Base-by-base conservation (phyloP, 2,113 vertebrate species). In the Lamprotornis superbus region DNA sequence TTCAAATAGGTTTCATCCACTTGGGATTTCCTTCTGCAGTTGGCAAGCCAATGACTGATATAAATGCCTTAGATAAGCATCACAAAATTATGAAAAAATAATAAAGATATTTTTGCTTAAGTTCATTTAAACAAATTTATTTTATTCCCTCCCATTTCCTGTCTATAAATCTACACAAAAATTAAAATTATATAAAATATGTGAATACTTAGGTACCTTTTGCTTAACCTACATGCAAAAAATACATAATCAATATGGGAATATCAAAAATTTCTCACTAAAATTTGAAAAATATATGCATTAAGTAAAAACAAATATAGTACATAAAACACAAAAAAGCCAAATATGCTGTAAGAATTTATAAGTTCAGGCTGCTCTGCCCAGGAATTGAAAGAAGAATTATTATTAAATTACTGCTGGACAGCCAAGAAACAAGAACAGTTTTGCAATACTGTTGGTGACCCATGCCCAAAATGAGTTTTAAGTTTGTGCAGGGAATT, bases 1-100 rank as follows among this genome's bases (percentile, higher is more conserved):
- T 96, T 91, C 81, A 91, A 91, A 94, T 83, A 92, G 42, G 37
- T 68, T 95, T 77, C 44, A 81, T 37, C 18, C 83, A 71, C 73
- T 83, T 86, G 85, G 60, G 76, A 70, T 90, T 93, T 96, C 27
- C 33, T 83, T 90, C 75, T 75, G 60, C 49, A 89, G 44, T n/a
- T 86, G 44, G 39, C 60, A 94, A 90, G 71, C 35, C 71, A 78
- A 60, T 47, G 68, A 88, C 82, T 70, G 63, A 80, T 74, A 86
- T 9, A 92, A 95, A 93, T 47, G 50, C 35, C 46, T 82, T 27
- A 33, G 23, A 89, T 69, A 79, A 83, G 53, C 59, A 93, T 77
- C 59, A 80, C 28, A 90, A 93, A 93, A 94, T 63, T 63, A 50
- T 33, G 57, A 83, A 82, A 87, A 85, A 77, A 60, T 39, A 60